These are phyloP conservation scores for Pachydiplax longipennis DNA, from an alignment of 2,888 invertebrate genomes.

Conservation along the genomic window DNA sequence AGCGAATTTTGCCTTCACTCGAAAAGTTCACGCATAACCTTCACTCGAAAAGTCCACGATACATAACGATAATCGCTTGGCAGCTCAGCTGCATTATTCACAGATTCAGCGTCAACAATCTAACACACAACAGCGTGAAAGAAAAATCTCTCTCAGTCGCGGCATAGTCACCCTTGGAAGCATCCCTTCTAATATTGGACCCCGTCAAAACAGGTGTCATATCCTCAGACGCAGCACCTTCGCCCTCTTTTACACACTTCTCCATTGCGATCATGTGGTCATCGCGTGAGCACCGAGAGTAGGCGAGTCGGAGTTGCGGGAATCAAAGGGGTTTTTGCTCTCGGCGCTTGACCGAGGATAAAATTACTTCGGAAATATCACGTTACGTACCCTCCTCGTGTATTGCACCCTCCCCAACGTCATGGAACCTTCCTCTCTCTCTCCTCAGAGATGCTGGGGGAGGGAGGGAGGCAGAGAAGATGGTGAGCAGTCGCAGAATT, in stretches of 20 bases:
- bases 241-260: no score
- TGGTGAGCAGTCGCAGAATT: background rate
- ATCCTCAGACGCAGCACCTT: background rate
- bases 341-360: slow-evolving; percentile 15
- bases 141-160: no score
- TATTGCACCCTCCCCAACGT: background rate
- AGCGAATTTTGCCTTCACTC: no score
- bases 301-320: background rate
- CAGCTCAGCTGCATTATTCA: no score
- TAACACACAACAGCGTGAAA: no score
- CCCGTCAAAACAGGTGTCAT: background rate
- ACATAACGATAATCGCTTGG: no score
- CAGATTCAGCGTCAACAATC: no score
- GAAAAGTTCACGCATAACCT: no score
- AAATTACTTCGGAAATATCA: slow-evolving; percentile 17
- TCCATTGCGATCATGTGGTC: background rate
- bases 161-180: no score
- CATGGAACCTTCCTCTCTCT: slow-evolving; percentile 19
- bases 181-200: background rate
- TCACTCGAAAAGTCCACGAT: no score
- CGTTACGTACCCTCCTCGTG: background rate
- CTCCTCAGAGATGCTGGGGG: background rate
- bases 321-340: background rate
- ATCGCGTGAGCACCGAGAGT: background rate
- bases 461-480: background rate